Percentiles rank a stretch among this genome's conserved stretches.
Evolutionary conservation across 2,113 vertebrate genomes (phyloP).

Genomic region (Pterocles gutturalis): DNA sequence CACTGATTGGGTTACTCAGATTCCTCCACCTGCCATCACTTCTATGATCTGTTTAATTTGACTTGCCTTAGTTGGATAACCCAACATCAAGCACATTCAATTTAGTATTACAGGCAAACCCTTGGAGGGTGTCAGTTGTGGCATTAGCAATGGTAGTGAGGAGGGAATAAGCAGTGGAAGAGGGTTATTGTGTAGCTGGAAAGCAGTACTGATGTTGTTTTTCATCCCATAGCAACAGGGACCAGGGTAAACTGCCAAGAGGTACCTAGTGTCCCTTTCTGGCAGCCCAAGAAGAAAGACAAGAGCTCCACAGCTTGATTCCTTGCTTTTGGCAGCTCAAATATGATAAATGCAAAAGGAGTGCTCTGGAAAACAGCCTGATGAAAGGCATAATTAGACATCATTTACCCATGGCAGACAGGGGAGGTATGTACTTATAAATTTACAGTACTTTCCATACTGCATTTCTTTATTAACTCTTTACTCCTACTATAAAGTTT

Average conservation of each 20-base stretch:
- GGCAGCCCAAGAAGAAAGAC: neutral
- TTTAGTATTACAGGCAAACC: neutral
- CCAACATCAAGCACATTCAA: neutral
- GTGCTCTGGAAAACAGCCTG: neutral
- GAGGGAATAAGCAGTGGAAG: neutral
- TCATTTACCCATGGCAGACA: neutral
- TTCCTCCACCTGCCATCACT: neutral
- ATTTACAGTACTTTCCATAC: neutral
- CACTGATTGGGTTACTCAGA: neutral
- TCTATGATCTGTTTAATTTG: neutral
- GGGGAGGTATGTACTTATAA: neutral
- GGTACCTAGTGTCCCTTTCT: neutral
- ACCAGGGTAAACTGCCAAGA: neutral
- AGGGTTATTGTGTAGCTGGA: neutral
- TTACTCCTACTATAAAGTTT: neutral
- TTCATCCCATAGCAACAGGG: neutral
- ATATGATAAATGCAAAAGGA: neutral
- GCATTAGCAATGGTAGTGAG: neutral
- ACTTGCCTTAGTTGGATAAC: neutral
- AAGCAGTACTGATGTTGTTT: neutral
- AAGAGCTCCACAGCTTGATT: neutral
- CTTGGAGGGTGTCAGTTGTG: neutral
- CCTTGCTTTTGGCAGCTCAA: constrained; percentile 11
- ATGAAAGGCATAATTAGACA: neutral
- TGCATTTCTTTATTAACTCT: neutral